Evolutionary conservation across 2,888 invertebrate species (phyloP), one percentile per base, ranked within the genome.

Genomic region (Tachina grossa): DNA sequence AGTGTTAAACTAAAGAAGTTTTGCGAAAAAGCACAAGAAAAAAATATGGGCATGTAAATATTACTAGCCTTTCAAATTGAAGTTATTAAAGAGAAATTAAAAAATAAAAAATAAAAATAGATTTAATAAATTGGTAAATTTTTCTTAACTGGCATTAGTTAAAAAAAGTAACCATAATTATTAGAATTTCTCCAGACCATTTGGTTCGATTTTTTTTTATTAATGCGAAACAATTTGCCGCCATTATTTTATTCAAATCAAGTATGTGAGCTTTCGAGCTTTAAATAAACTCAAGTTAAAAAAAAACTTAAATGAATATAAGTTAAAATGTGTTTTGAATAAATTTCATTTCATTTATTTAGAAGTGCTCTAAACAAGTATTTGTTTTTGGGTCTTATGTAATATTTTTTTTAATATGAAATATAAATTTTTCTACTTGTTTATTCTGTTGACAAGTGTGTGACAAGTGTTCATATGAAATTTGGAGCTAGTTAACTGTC

Each of bases 311-410:
- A 57, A 31, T 31, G 31, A 57, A 57, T 31, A 14, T 14, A 39
- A 39, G 39, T 59, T 39, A 39, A 59, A 66, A 66, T 77, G 57
- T 77, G 41, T 68, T 59, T 68, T 43, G 59, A 66, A 77, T 77
- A 59, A 68, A 59, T 77, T 57, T 39, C 10, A 10, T 55, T 77
- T 49, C 43, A 66, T 77, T 77, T 77, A 66, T 66, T 68, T 41
- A 47, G 57, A 68, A 41, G 3, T 59, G 51, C 59, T 47, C 19
- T 14, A 55, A 76, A 57, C 61, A 49, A 74, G 39, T 74, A 57
- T 68, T 68, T 68, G 68, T 16, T 51, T 68, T 16, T n/a, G 31
- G 31, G 0, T 39, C n/a, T 13, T n/a, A n/a, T 59, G 59, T 22
- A 39, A 39, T n/a, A 6, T 39, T 59, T 59, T 59, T n/a, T 59